phyloP scores from a whole-genome alignment of 37 sponge, comb jelly and placozoan genomes.

The Ephydatia muelleri region DNA sequence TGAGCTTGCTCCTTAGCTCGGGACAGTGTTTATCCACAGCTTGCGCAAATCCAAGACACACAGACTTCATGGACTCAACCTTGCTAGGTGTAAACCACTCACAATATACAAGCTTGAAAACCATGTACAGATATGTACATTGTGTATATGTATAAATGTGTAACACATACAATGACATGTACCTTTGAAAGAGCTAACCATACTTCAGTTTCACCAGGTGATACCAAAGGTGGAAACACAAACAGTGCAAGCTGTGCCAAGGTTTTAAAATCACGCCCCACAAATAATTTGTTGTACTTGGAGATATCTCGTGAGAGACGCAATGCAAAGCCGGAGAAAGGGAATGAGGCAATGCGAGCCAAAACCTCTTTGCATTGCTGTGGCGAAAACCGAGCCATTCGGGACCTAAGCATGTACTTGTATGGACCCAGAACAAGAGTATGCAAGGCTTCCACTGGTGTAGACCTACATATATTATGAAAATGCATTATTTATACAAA shows the following conservation, averaged over 20 bases:
- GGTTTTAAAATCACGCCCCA: conserved; percentile 49
- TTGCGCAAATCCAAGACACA: conserved; percentile 24
- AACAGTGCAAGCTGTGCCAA: conserved; percentile 45
- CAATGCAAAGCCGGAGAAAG: conserved; percentile 16
- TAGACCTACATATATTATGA: too few species aligned
- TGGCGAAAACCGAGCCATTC: conserved; percentile 9
- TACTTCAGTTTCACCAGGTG: background rate
- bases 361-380: conserved; percentile 18
- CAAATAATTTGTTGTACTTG: conserved; percentile 15
- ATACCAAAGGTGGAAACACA: conserved; percentile 19
- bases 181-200: conserved; percentile 14
- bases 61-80: background rate
- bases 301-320: conserved; percentile 10
- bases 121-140: too few species aligned
- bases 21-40: conserved; percentile 1
- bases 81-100: too few species aligned
- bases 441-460: conserved; percentile 44
- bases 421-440: conserved; percentile 42
- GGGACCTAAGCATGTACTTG: conserved; percentile 31
- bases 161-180: too few species aligned
- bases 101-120: too few species aligned
- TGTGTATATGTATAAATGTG: too few species aligned
- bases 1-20: conserved; percentile 10
- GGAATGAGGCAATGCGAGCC: conserved; percentile 18
- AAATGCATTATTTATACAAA: too few species aligned